Conservation (phyloP, 2,797 vertebrate genomes). For the Anniella stebbinsi region DNA sequence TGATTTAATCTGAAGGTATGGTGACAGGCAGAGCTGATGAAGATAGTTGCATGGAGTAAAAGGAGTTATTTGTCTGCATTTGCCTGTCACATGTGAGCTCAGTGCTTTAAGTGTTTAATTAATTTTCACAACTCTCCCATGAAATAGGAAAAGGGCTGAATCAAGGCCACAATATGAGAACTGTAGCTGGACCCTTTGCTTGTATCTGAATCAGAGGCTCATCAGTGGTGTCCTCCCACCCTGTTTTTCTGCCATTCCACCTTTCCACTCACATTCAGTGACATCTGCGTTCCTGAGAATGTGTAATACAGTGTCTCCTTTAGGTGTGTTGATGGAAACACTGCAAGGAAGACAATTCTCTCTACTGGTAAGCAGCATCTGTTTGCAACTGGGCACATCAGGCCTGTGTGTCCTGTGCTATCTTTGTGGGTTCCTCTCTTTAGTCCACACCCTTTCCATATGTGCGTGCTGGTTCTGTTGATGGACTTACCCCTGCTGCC, state of each 20-base stretch:
- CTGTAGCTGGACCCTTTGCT: background rate
- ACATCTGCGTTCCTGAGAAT: background rate
- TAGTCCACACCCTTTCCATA: conserved; percentile 71
- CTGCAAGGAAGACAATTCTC: background rate
- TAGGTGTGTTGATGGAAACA: too few relatives aligned
- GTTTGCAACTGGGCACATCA: background rate
- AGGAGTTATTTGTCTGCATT: background rate
- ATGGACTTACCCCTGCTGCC: conserved; percentile 74
- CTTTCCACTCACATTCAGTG: too few relatives aligned
- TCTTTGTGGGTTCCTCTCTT: conserved; percentile 72
- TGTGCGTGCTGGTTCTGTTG: conserved; percentile 67
- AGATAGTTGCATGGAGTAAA: background rate
- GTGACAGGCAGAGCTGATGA: background rate
- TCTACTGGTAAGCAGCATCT: background rate
- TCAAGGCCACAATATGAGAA: background rate
- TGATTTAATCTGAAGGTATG: background rate
- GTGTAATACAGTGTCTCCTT: background rate
- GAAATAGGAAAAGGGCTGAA: background rate
- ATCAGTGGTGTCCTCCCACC: background rate
- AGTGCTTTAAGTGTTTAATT: background rate
- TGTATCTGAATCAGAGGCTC: background rate
- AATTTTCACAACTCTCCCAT: background rate
- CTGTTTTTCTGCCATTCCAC: background rate
- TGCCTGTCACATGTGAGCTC: background rate
- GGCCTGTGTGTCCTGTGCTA: conserved; percentile 42